These are phyloP conservation scores for Cyphomyrmex costatus DNA, from an alignment of 1,140 invertebrate species.

Conservation along the genomic window DNA sequence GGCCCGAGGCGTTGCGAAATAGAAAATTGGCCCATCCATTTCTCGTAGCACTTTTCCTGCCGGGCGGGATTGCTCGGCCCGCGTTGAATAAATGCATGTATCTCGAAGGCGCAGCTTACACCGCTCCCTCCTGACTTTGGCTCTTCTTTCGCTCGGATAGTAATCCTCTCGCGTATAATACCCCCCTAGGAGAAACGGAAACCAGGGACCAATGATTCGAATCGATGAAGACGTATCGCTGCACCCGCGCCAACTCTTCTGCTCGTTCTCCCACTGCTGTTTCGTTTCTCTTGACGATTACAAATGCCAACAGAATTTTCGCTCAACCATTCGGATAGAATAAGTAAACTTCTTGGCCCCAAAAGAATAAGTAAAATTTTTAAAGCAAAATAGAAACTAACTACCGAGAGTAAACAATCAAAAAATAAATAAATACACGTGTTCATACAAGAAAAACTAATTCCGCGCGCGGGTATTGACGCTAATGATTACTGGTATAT, in stretches of 20 bases:
- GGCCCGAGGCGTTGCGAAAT: slow-evolving; percentile 74
- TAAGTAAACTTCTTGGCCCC: neutral
- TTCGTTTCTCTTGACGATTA: slow-evolving; percentile 36
- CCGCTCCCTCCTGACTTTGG: slow-evolving; percentile 58
- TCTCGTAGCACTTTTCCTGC: slow-evolving; percentile 78
- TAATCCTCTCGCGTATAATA: slow-evolving; percentile 48
- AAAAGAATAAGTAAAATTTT: slow-evolving; percentile 1
- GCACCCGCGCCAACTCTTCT: slow-evolving; percentile 31
- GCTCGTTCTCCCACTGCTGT: neutral
- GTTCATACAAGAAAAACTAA: neutral
- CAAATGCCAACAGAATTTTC: slow-evolving; percentile 40
- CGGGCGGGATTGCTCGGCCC: slow-evolving; percentile 73
- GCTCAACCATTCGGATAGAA: neutral
- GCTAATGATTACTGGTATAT: slow-evolving; percentile 20
- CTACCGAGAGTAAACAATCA: neutral
- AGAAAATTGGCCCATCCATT: slow-evolving; percentile 84
- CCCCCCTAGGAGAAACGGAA: slow-evolving; percentile 28
- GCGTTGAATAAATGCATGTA: slow-evolving; percentile 82
- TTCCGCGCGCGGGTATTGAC: neutral
- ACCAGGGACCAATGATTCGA: slow-evolving; percentile 60
- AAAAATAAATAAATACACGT: neutral
- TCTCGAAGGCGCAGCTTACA: slow-evolving; percentile 72
- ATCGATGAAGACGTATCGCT: slow-evolving; percentile 48
- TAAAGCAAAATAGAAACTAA: neutral
- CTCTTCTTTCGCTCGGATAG: slow-evolving; percentile 51